Evolutionary conservation across 2,888 invertebrate species (phyloP), one percentile per base, ranked within the genome.

Genomic region (Beris chalybata): DNA sequence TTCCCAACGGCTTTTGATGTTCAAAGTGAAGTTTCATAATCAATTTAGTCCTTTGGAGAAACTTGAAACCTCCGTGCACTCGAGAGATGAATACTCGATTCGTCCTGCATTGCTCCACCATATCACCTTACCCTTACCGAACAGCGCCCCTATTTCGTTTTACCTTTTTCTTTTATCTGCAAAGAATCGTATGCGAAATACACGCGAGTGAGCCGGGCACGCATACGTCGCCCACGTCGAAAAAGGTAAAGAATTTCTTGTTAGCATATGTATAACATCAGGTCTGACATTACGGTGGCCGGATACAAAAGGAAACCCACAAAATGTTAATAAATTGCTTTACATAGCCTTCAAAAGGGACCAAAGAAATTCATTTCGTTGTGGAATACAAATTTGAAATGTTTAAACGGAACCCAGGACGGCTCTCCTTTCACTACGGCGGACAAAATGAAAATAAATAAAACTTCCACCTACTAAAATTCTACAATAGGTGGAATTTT

Each of bases 271-370:
- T 61, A 61, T 48, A 48, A 61, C 61, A 61, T 38, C 5, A 52
- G 22, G 4, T 61, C 15, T 22, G 43, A 22, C 32, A 56, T 56
- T 22, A 22, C 22, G 43, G 44, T 15, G 5, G 56, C 32, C 50
- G n/a, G 38, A 38, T 61, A 61, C 52, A 61, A 61, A 64, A 64
- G 54, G 47, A 64, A 64, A 64, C 64, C 64, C 54, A 45, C 55
- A 64, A 53, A 48, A 54, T 44, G 64, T 55, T 64, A 64, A 64
- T 64, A 64, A 64, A 64, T 64, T 54, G 53, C 64, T 64, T 64
- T 64, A 5, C 9, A 38, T 64, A 55, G 64, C 64, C 44, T 45
- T 29, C 31, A 64, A 61, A 64, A 45, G 63, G 64, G 53, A 45
- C 44, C 31, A 50, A 59, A 44, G 45, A 64, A 64, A 54, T 50